These are phyloP conservation scores for Metridium senile DNA, from an alignment of 92 coral and sea anemone genomes.

Conservation along the genomic window DNA sequence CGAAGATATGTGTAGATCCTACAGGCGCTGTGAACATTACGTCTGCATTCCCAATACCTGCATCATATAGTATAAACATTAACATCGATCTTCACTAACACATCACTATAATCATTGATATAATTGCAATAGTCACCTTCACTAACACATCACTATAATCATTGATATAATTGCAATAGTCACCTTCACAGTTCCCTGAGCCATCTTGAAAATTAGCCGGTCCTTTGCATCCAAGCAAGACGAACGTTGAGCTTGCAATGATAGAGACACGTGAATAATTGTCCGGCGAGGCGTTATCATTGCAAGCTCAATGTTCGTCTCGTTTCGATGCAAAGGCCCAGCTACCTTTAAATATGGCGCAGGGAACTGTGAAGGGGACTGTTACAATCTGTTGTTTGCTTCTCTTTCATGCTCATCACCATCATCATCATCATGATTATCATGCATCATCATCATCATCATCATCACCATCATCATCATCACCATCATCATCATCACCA, in stretches of 20 bases:
- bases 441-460: not conserved
- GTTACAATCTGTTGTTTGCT: too few species aligned
- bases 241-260: too few species aligned
- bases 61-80: not conserved
- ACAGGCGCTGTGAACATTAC: slow-evolving; percentile 67
- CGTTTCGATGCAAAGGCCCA: too few species aligned
- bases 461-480: not conserved
- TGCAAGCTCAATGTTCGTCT: too few species aligned
- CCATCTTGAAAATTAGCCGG: too few species aligned
- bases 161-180: not conserved
- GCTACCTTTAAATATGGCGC: too few species aligned
- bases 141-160: not conserved
- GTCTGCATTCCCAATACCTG: slow-evolving; percentile 37
- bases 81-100: not conserved
- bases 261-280: too few species aligned
- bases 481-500: not conserved
- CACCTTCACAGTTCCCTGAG: too few species aligned
- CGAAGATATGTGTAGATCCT: slow-evolving; percentile 74
- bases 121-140: not conserved
- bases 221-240: too few species aligned
- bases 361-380: too few species aligned
- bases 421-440: not conserved
- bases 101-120: not conserved
- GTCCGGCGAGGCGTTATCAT: too few species aligned
- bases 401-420: not conserved